These are phyloP conservation scores for honey bee (Apis mellifera) DNA, from an alignment of 1,140 invertebrate species.

Conservation along the genomic window Amel_HAv3.1 CM009942.2:869001-869500, in stretches of 20 bases:
- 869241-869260: constrained; percentile 45
- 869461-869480: too few relatives aligned
- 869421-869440: constrained; percentile 5
- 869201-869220: constrained; percentile 47
- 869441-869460: too few relatives aligned
- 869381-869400: constrained; percentile 45
- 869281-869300: constrained; percentile 27
- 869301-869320: constrained; percentile 21
- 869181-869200: constrained; percentile 1
- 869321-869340: constrained; percentile 32
- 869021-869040: constrained; percentile 61
- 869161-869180: constrained; percentile 20
- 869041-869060: constrained; percentile 55
- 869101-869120: too few relatives aligned
- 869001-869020: constrained; percentile 51
- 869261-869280: constrained; percentile 13
- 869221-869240: constrained; percentile 47
- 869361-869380: constrained; percentile 51
- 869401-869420: constrained; percentile 56
- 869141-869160: background rate
- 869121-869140: too few relatives aligned
- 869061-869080: too few relatives aligned
- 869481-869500: too few relatives aligned
- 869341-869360: constrained; percentile 46
- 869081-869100: too few relatives aligned